These are phyloP conservation scores for Yponomeuta malinellus DNA, from an alignment of 2,888 invertebrate genomes.

Conservation along the genomic window DNA sequence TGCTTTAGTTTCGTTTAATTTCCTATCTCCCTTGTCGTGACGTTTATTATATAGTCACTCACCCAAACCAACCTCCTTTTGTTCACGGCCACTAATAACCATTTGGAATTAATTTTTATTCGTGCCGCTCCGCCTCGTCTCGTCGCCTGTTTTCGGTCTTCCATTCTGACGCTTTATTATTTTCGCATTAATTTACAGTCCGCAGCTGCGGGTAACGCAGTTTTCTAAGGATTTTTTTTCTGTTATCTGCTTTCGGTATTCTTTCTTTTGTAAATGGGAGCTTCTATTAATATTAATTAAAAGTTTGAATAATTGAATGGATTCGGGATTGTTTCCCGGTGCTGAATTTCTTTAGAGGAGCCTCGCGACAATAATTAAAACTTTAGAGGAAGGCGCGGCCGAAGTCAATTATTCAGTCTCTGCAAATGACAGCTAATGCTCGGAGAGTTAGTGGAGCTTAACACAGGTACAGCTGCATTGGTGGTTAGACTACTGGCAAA, in stretches of 20 bases:
- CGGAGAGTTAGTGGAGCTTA: neutral
- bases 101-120: slow-evolving; percentile 64
- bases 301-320: slow-evolving; percentile 74
- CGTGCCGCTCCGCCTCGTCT: slow-evolving; percentile 38
- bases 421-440: slow-evolving; percentile 41
- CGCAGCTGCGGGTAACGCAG: slow-evolving; percentile 68
- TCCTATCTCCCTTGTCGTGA: slow-evolving; percentile 67
- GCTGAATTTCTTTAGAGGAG: slow-evolving; percentile 57
- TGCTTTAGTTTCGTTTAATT: slow-evolving; percentile 72
- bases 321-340: slow-evolving; percentile 66
- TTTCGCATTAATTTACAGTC: slow-evolving; percentile 73
- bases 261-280: slow-evolving; percentile 71
- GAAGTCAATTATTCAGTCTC: slow-evolving; percentile 54
- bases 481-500: too few relatives aligned
- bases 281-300: slow-evolving; percentile 76
- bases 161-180: slow-evolving; percentile 61
- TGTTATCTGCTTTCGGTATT: slow-evolving; percentile 60
- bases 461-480: neutral
- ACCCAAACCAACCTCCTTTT: slow-evolving; percentile 53
- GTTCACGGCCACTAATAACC: slow-evolving; percentile 62
- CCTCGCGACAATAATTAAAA: slow-evolving; percentile 68
- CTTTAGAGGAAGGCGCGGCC: slow-evolving; percentile 34
- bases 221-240: slow-evolving; percentile 74
- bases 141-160: slow-evolving; percentile 55
- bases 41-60: slow-evolving; percentile 58